These are phyloP conservation scores for Teleogryllus occipitalis DNA, from an alignment of 1,140 invertebrate species.

Conservation along the genomic window DNA sequence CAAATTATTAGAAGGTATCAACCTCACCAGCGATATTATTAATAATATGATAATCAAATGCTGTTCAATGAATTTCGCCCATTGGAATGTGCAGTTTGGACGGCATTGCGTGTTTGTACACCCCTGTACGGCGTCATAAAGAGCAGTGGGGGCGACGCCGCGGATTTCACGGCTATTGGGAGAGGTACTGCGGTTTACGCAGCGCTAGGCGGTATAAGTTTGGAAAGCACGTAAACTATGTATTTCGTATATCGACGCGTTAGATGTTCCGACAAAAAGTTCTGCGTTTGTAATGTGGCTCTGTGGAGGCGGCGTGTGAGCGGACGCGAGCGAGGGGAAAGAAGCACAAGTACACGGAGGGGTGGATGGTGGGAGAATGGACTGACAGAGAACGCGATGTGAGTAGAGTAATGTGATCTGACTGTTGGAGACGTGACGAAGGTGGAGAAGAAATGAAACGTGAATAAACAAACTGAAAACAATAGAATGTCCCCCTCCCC, in stretches of 20 bases:
- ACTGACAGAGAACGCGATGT: not conserved
- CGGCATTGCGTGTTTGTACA: too few species aligned
- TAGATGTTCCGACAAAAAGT: conserved; percentile 1
- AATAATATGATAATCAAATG: too few species aligned
- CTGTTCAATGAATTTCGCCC: too few species aligned
- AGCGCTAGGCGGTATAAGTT: not conserved
- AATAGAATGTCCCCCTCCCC: not conserved
- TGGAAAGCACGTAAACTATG: not conserved
- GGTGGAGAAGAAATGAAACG: not conserved
- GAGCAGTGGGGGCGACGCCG: too few species aligned
- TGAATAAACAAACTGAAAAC: not conserved
- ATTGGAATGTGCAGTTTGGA: too few species aligned
- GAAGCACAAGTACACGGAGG: not conserved
- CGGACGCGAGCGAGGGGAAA: not conserved
- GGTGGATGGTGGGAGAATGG: not conserved
- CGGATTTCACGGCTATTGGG: not conserved
- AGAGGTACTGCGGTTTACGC: not conserved
- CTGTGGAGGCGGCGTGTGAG: not conserved
- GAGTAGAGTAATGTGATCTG: not conserved
- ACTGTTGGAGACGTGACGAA: not conserved
- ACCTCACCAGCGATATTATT: too few species aligned
- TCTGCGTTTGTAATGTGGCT: not conserved
- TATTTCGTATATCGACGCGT: not conserved
- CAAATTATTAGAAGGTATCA: too few species aligned
- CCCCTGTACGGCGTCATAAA: too few species aligned